Evolutionary conservation across 2,888 invertebrate species (phyloP), one percentile per base, ranked within the genome.

Genomic region (Andrena trimmerana): DNA sequence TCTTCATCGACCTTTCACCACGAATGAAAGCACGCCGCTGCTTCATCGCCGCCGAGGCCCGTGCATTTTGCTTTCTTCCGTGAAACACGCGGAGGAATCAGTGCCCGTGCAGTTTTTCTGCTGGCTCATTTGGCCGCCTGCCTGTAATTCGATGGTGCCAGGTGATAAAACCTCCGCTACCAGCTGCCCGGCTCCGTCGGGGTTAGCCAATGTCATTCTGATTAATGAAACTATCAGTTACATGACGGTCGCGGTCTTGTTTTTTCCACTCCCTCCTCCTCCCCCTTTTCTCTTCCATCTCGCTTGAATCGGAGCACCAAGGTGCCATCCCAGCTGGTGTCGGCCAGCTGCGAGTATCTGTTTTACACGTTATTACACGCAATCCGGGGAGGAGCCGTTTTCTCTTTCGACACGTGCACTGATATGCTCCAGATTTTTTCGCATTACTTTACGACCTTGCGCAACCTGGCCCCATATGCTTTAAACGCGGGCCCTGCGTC

Each of bases 201-300:
- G 70, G 69, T 78, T 69, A 78, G 52, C 77, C 85, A 74, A 87
- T 86, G 88, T 87, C 88, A 84, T 79, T 84, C 85, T 86, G 81
- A 86, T 90, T 90, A 90, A 90, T 85, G 85, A 86, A 87, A 78
- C 90, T 89, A 90, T 90, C 90, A 85, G 82, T 90, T 90, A 89
- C 85, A 72, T 60, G 79, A 1, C 67, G 36, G 54, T 68, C 68
- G 31, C 36, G n/a, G n/a, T n/a, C 50, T 73, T 42, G 62, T 66
- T 36, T 36, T 70, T 29, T 36, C 52, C 62, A 10, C 48, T 59
- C 16, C 29, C 10, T n/a, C 48, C 13, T 2, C 48, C 13, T 1
- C 31, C 16, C 31, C 65, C 33, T 20, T n/a, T 33, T 36, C 52
- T 31, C 16, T 36, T 36, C 16, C 33, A 24, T 54, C 24, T 27